Conservation (phyloP, 1,140 invertebrate genomes). For the Tetraneura akinire region DNA sequence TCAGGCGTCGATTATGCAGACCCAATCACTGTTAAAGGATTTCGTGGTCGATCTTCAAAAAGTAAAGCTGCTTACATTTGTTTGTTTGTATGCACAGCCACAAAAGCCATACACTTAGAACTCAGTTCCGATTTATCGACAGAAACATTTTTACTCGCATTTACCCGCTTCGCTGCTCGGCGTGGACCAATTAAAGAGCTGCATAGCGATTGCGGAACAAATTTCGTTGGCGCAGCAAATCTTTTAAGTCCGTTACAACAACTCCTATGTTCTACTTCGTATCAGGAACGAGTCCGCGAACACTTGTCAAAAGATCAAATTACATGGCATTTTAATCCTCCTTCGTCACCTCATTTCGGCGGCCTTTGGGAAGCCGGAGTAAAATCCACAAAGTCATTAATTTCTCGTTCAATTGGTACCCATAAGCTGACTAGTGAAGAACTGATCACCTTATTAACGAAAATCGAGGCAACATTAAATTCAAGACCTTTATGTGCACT, state of each 20-base stretch:
- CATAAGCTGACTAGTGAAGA: conserved; percentile 50
- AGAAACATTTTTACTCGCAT: conserved; percentile 54
- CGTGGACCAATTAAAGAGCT: conserved; percentile 50
- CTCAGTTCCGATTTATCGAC: conserved; percentile 54
- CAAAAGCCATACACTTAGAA: too few species aligned
- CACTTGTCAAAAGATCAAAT: neutral
- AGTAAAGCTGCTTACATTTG: conserved; percentile 52
- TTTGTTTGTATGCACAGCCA: conserved; percentile 56
- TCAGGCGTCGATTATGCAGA: conserved; percentile 30
- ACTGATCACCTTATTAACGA: conserved; percentile 54
- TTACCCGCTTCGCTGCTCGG: conserved; percentile 58
- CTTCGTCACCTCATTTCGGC: conserved; percentile 57
- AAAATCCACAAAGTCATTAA: conserved; percentile 55
- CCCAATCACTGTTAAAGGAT: conserved; percentile 35
- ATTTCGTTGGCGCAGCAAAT: conserved; percentile 52
- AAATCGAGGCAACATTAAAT: conserved; percentile 57
- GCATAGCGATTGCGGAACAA: conserved; percentile 53
- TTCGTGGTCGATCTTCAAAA: conserved; percentile 53
- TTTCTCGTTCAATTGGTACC: conserved; percentile 43
- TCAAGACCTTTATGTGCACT: conserved; percentile 58
- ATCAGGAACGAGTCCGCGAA: neutral
- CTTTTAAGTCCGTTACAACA: neutral
- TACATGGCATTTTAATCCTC: conserved; percentile 55
- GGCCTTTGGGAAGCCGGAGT: conserved; percentile 59
- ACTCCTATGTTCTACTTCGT: neutral